phyloP scores from a whole-genome alignment of 1,140 invertebrate genomes.

The Mylabris phalerata region DNA sequence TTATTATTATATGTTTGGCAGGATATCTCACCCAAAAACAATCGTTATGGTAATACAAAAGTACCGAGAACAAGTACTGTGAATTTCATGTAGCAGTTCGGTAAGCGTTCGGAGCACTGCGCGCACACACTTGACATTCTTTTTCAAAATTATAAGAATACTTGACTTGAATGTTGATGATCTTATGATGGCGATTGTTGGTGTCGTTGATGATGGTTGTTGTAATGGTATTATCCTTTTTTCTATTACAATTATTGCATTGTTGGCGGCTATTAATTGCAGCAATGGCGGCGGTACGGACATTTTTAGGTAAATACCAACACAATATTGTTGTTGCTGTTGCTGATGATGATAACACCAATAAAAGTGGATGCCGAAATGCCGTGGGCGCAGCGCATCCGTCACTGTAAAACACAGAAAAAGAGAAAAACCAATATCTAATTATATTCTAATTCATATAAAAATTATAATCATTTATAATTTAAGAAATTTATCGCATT shows the following conservation, averaged over 20 bases:
- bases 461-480: too few species aligned
- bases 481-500: too few species aligned
- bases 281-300: conserved; percentile 15
- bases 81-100: conserved; percentile 39
- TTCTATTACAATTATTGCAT: not conserved
- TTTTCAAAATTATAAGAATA: not conserved
- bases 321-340: too few species aligned
- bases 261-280: conserved; percentile 10
- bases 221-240: conserved; percentile 7
- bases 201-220: conserved; percentile 10
- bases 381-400: conserved; percentile 41
- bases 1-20: conserved; percentile 37
- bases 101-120: conserved; percentile 41
- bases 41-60: conserved; percentile 36
- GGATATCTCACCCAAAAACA: conserved; percentile 43
- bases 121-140: conserved; percentile 30
- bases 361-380: conserved; percentile 20
- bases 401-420: conserved; percentile 35
- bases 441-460: too few species aligned
- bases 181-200: conserved; percentile 6
- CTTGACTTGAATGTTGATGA: conserved; percentile 8
- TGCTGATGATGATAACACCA: conserved; percentile 8
- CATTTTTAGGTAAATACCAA: not conserved
- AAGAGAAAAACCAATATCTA: not conserved
- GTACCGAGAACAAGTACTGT: conserved; percentile 38